A percentile compares a stretch with the other conserved stretches of the same genome.
phyloP scores from a whole-genome alignment of 1,140 invertebrate species.

The Drosophila paulistorum region DNA sequence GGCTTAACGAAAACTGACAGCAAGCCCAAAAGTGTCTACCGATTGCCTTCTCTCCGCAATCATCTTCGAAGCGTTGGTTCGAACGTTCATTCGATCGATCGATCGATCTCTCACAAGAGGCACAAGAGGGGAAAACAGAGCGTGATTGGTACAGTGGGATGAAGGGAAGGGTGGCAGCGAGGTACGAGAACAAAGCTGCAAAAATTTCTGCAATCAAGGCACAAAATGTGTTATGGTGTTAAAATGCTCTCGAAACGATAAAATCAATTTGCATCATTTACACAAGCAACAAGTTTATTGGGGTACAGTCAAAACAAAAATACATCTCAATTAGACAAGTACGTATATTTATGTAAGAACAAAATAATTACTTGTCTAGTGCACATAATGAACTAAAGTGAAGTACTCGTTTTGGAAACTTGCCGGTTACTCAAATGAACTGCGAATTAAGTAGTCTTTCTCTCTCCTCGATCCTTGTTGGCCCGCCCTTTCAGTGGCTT shows the following conservation, averaged over 20 bases:
- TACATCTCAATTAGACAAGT: constrained; percentile 5
- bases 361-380: constrained; percentile 21
- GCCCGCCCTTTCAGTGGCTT: constrained; percentile 1
- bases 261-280: constrained; percentile 55
- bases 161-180: background rate
- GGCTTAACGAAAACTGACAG: constrained; percentile 81
- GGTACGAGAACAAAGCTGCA: constrained; percentile 7
- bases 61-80: background rate
- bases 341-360: constrained; percentile 3
- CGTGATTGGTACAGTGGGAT: background rate
- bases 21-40: constrained; percentile 65
- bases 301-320: constrained; percentile 38
- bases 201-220: constrained; percentile 3
- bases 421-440: constrained; percentile 69
- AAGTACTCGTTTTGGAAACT: background rate
- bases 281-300: background rate
- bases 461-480: no score
- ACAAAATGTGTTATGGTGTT: constrained; percentile 68
- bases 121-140: background rate
- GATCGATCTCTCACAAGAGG: background rate
- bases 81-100: constrained; percentile 14
- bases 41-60: constrained; percentile 56
- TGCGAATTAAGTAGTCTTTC: constrained; percentile 66
- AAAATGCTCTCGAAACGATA: constrained; percentile 53
- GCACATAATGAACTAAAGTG: constrained; percentile 12